These are phyloP conservation scores for Centropus bengalensis DNA, from an alignment of 2,113 vertebrate species.

Conservation along the genomic window DNA sequence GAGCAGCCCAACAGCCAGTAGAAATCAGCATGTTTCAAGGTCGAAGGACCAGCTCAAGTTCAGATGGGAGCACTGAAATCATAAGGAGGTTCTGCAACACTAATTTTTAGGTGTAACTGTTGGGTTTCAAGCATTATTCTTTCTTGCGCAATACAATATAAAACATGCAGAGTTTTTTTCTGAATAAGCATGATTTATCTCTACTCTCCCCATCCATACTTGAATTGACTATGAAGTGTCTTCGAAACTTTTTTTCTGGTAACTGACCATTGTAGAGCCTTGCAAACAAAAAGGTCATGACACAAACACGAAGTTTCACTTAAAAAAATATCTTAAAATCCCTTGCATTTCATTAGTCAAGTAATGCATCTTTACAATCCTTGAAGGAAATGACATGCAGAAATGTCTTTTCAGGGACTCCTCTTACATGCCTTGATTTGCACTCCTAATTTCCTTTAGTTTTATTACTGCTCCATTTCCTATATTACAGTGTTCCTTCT, in stretches of 20 bases:
- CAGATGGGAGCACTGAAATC: not conserved
- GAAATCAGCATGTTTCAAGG: not conserved
- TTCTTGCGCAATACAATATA: not conserved
- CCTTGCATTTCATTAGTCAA: not conserved
- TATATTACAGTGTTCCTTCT: not conserved
- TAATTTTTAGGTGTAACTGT: not conserved
- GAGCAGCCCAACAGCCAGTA: fast-evolving
- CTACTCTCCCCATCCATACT: not conserved
- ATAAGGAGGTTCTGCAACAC: not conserved
- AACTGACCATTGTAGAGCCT: not conserved
- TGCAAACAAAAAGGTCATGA: not conserved
- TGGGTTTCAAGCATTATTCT: not conserved
- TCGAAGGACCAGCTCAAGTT: not conserved
- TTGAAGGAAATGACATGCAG: not conserved
- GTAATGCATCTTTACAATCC: fast-evolving
- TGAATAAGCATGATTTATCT: not conserved
- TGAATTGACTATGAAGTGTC: not conserved
- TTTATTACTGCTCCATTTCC: not conserved
- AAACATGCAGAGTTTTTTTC: not conserved
- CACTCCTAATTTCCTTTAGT: not conserved
- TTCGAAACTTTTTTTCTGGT: not conserved
- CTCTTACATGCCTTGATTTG: not conserved
- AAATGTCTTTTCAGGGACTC: not conserved
- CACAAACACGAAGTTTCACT: not conserved
- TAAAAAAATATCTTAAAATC: not conserved